These are phyloP conservation scores for Eclectus roratus DNA, from an alignment of 2,113 vertebrate species.

Conservation along the genomic window DNA sequence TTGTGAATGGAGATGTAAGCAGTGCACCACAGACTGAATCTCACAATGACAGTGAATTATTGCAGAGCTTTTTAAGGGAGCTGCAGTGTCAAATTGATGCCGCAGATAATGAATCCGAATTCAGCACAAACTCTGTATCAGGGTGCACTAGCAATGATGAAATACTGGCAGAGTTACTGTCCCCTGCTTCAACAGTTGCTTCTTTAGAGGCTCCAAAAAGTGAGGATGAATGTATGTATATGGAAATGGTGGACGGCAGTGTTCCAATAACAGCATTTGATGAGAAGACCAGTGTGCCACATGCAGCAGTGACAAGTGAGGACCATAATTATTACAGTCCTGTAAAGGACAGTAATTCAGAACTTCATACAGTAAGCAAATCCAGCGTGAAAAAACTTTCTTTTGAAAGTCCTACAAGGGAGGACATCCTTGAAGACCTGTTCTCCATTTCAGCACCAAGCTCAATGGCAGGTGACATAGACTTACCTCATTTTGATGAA, in stretches of 20 bases:
- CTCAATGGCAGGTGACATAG: constrained; percentile 72
- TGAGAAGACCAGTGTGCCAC: not conserved
- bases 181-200: constrained; percentile 72
- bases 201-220: constrained; percentile 76
- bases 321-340: constrained; percentile 58
- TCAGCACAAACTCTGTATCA: constrained; percentile 62
- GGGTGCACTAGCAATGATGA: constrained; percentile 65
- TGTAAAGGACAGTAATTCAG: constrained; percentile 1
- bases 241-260: constrained; percentile 75
- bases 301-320: not conserved
- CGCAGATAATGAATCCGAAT: constrained; percentile 60
- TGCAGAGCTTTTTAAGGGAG: constrained; percentile 73
- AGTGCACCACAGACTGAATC: not conserved
- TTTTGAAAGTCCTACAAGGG: constrained; percentile 49
- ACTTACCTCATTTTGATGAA: constrained; percentile 82
- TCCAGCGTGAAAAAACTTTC: not conserved
- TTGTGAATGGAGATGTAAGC: not conserved
- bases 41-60: constrained; percentile 52
- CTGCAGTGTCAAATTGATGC: constrained; percentile 73
- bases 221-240: constrained; percentile 68
- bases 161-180: constrained; percentile 85
- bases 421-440: constrained; percentile 84
- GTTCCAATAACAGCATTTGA: not conserved
- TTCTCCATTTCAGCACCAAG: constrained; percentile 73
- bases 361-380: not conserved